Evolutionary conservation across 2,888 invertebrate species (phyloP), one percentile per base, ranked within the genome.

Genomic region (Smittia sp.): DNA sequence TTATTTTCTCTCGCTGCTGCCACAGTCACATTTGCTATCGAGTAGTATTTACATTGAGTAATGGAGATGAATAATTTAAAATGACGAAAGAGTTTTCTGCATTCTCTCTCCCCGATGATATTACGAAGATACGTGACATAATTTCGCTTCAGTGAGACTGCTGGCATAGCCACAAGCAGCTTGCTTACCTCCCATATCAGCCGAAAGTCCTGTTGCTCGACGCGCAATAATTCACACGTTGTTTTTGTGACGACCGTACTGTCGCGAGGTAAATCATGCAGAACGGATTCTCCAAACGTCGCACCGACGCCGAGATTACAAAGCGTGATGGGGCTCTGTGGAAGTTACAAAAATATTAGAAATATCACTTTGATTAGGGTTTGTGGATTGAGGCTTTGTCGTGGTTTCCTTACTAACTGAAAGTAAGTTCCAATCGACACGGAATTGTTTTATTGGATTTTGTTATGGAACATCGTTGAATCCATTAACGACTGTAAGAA

Each of bases 161-260:
- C 6, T 11, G 2, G 3, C n/a, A 3, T 13, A 46, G n/a, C 15
- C 11, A 46, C 4, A n/a, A 65, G 27, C 11, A 22, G 4, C 11
- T 66, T 74, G 79, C 86, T 84, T 83, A 91, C 91, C 88, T 91
- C 90, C 89, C 90, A 91, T 77, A 92, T 86, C 76, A 89, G 85
- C 78, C 88, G 87, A 82, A 92, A 90, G 82, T 91, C 91, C 78
- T 88, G 87, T 80, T 90, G 89, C 80, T 90, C 90, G 70, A 92
- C 89, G 74, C 91, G 84, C 39, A 92, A 85, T 74, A 92, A 84
- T 80, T 91, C 90, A 78, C 90, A 90, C 76, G 88, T 88, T 76
- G 90, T 90, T 79, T 87, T 86, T 66, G 91, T 91, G 76, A 90
- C 86, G 74, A 90, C 89, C 39, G 90, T 90, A 76, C 87, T 87